Evolutionary conservation across 2,888 invertebrate species (phyloP), one percentile per base, ranked within the genome.

Genomic region (Mesochorus sp.): DNA sequence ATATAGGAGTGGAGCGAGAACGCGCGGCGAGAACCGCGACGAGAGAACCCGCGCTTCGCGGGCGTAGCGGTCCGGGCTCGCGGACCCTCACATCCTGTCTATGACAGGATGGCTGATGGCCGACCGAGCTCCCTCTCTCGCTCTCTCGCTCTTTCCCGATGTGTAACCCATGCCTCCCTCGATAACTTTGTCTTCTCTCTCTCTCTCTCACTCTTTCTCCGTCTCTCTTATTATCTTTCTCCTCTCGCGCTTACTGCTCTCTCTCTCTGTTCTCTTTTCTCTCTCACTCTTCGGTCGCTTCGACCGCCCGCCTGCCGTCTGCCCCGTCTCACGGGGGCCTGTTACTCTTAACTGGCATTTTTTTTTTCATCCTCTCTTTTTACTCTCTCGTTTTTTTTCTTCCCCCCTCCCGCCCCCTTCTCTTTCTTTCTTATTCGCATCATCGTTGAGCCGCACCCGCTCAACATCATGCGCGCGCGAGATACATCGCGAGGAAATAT

Each of bases 41-140:
- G 67, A 26, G 62, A 53, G 53, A 57, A 26, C 57, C 53, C 68
- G 34, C 67, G 61, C 67, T 67, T 67, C 53, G 68, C 75, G 68
- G 61, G 61, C 75, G 59, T 75, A 61, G 81, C 84, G 83, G 84
- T 81, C 82, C 84, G 84, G 82, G 81, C 85, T 85, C 88, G 88
- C 89, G 90, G 89, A 89, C 90, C 90, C 90, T 89, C 90, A 82
- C 89, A 90, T 89, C 90, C 90, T 89, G 90, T 89, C 89, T 88
- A 88, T 89, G 89, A 88, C 88, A 88, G 88, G 88, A 88, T 88
- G 88, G 89, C 86, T 88, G 88, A 88, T 88, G 88, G 87, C 86
- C 83, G 85, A 82, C 80, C 79, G 81, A 82, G 81, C 75, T 80
- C 79, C 70, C 81, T 76, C 76, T 75, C 68, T 61, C 75, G 44